These are phyloP conservation scores for Mungos mungo DNA, from an alignment of 2,113 vertebrate genomes.

Conservation along the genomic window DNA sequence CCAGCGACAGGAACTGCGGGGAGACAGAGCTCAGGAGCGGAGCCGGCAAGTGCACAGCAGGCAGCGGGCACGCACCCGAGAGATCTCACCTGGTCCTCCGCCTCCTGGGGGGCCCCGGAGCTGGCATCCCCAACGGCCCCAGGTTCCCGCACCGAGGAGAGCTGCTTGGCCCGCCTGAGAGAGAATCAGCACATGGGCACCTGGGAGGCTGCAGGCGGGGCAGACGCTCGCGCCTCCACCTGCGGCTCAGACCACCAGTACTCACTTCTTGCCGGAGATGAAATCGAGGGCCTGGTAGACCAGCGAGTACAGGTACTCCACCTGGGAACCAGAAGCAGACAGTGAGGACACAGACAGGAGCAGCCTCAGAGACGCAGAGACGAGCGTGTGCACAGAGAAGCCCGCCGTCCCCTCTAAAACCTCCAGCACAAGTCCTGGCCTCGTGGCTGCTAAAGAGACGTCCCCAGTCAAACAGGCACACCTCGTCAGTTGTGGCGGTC, in stretches of 20 bases:
- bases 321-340: conserved; percentile 82
- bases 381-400: not conserved
- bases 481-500: not conserved
- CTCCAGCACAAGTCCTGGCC: not conserved
- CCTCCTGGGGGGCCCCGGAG: not conserved
- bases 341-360: not conserved
- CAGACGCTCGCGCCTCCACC: not conserved
- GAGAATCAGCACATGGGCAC: rapidly evolving
- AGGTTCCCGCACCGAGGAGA: conserved; percentile 61
- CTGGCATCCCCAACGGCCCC: not conserved
- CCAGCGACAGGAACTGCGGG: conserved; percentile 85
- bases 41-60: rapidly evolving
- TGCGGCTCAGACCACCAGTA: not conserved
- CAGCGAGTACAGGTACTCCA: conserved; percentile 94
- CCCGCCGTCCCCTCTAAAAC: not conserved
- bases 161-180: conserved; percentile 81
- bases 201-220: not conserved
- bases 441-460: not conserved
- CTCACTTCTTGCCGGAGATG: conserved; percentile 93
- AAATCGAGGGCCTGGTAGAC: conserved; percentile 94
- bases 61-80: rapidly evolving
- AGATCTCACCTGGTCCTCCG: conserved; percentile 80
- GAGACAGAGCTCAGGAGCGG: not conserved
- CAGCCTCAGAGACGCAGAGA: not conserved
- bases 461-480: rapidly evolving